phyloP scores from a whole-genome alignment of 2,797 vertebrate species.

The Acrossocheilus fasciatus region DNA sequence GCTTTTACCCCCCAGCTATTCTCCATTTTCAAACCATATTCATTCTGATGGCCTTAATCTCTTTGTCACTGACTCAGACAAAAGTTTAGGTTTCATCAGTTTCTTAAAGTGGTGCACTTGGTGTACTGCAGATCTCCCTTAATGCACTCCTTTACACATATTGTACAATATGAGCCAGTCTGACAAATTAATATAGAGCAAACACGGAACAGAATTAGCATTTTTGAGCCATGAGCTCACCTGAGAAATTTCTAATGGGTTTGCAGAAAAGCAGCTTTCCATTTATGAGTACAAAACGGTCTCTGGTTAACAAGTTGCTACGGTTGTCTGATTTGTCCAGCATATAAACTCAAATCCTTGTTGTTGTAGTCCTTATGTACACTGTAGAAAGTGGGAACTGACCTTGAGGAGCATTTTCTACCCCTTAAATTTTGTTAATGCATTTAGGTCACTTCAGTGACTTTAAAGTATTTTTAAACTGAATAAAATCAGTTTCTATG shows the following conservation, averaged over 20 bases:
- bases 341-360: background rate
- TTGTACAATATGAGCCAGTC: background rate
- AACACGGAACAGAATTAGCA: background rate
- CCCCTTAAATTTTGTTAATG: background rate
- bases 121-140: slow-evolving; percentile 3
- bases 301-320: slow-evolving; percentile 1
- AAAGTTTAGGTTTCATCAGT: slow-evolving; percentile 26
- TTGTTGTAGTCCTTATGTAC: background rate
- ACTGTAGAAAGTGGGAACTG: background rate
- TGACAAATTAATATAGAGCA: background rate
- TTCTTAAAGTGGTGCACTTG: slow-evolving; percentile 31
- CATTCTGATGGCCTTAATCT: slow-evolving; percentile 43
- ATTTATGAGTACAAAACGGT: background rate
- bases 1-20: slow-evolving; percentile 57
- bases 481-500: background rate
- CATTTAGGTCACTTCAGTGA: background rate
- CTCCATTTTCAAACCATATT: slow-evolving; percentile 42
- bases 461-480: background rate
- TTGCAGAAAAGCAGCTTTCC: background rate
- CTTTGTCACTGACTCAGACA: slow-evolving; percentile 32
- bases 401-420: background rate
- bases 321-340: background rate
- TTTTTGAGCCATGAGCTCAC: background rate
- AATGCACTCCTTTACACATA: background rate
- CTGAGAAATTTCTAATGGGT: background rate